Evolutionary conservation across 2,888 invertebrate species (phyloP).

Genomic region (Eupithecia abbreviata): DNA sequence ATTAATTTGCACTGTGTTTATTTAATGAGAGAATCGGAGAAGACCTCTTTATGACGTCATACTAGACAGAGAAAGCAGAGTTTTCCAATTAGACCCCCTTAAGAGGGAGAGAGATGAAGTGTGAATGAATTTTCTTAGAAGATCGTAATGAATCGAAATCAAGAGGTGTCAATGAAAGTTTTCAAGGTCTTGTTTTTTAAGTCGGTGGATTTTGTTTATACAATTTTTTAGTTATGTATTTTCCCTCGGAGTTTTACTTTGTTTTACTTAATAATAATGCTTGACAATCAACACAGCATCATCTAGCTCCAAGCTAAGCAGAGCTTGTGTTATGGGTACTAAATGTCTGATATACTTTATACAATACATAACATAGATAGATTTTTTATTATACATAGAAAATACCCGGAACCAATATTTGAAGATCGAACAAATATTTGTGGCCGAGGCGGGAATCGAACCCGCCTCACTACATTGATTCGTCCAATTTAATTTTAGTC

Average conservation of each 20-base stretch:
- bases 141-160: slow-evolving; percentile 68
- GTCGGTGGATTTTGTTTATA: slow-evolving; percentile 3
- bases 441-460: too few species aligned
- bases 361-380: too few species aligned
- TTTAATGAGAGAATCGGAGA: slow-evolving; percentile 81
- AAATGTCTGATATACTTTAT: too few species aligned
- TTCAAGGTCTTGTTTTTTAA: slow-evolving; percentile 42
- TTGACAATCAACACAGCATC: too few species aligned
- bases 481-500: too few species aligned
- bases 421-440: too few species aligned
- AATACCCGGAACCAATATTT: too few species aligned
- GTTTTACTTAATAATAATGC: not conserved
- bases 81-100: slow-evolving; percentile 41
- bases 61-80: slow-evolving; percentile 58
- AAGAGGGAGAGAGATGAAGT: slow-evolving; percentile 55
- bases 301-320: too few species aligned
- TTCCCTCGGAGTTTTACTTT: not conserved
- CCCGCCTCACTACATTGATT: too few species aligned
- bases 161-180: slow-evolving; percentile 57
- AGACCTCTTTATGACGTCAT: slow-evolving; percentile 82
- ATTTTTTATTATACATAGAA: too few species aligned
- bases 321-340: too few species aligned
- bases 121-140: slow-evolving; percentile 78
- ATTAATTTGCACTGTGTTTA: slow-evolving; percentile 70
- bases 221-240: not conserved